Percentiles rank a stretch among this genome's conserved stretches.
Conservation (phyloP, 2,888 invertebrate genomes). For the Chesias legatella region DNA sequence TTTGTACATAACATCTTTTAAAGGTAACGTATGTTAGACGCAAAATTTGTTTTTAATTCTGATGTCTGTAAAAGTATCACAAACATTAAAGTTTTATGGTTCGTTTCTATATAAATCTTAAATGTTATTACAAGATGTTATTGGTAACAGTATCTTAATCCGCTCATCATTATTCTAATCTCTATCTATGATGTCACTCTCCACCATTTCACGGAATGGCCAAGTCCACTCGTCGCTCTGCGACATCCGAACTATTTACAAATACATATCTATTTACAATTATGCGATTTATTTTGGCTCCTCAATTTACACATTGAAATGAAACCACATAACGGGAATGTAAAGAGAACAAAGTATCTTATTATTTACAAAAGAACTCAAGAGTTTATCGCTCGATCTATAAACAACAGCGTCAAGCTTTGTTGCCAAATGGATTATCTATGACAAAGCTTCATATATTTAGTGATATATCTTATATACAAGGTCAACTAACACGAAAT, state of each 20-base stretch:
- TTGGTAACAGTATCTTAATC: slow-evolving; percentile 62
- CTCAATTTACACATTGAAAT: slow-evolving; percentile 68
- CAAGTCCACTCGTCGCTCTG: slow-evolving; percentile 62
- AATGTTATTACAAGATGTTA: slow-evolving; percentile 43
- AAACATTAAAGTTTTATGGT: slow-evolving; percentile 36
- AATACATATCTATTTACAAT: slow-evolving; percentile 72
- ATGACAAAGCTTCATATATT: slow-evolving; percentile 57
- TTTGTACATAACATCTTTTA: slow-evolving; percentile 39
- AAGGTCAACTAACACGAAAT: slow-evolving; percentile 37
- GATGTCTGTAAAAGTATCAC: slow-evolving; percentile 39
- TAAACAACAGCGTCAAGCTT: slow-evolving; percentile 65
- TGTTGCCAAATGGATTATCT: slow-evolving; percentile 54
- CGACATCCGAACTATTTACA: slow-evolving; percentile 74
- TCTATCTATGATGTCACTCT: slow-evolving; percentile 50
- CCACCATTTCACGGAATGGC: slow-evolving; percentile 45
- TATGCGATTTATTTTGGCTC: slow-evolving; percentile 64
- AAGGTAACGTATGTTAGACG: slow-evolving; percentile 33
- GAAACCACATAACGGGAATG: slow-evolving; percentile 75
- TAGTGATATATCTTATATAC: slow-evolving; percentile 63
- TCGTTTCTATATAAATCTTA: slow-evolving; percentile 32
- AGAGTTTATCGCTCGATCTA: slow-evolving; percentile 38
- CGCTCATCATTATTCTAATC: slow-evolving; percentile 47
- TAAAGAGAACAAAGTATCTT: slow-evolving; percentile 54
- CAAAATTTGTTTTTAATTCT: slow-evolving; percentile 28
- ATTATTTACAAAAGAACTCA: slow-evolving; percentile 59